Base-by-base conservation (phyloP, 1,140 invertebrate genomes). In the Bombus soroeensis region DNA sequence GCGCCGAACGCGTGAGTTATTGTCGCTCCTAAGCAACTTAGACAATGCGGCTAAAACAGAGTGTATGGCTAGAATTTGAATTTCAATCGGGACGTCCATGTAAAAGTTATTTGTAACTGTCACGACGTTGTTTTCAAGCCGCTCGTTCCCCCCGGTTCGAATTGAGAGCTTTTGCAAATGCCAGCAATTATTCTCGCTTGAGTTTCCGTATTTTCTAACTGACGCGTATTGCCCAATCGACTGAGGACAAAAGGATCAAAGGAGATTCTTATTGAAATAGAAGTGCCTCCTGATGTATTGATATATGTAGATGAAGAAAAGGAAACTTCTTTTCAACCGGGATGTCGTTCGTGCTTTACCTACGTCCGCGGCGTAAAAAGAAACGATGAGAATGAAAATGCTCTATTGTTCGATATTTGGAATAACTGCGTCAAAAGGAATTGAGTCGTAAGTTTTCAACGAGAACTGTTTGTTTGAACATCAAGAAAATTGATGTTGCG, bases 71-170 rank as follows among this genome's bases (percentile, higher is more conserved):
- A 39, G 59, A 79, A 87, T 83, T 89, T 89, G 71, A 89, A 89
- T 89, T 76, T 83, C 68, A 89, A 86, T 89, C 37, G 76, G 53
- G 9, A 15, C 22, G 59, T 57, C 34, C 37, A 39, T n/a, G 77
- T 68, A 72, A 83, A 87, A 81, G 86, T 43, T 87, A 89, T 90
- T 87, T 81, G 77, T 90, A 90, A 83, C 81, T 87, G 88, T 89
- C 80, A 32, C 71, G 71, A 22, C 71, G 41, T 73, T 73, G 71
- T 73, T 47, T 43, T 41, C 70, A 88, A 22, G 13, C 28, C 22
- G 68, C 34, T 22, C 32, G n/a, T 71, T 62, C 37, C 10, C 53
- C 74, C 15, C 34, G 9, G 32, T 1, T 41, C 28, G 32, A 64
- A 82, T 82, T 64, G 81, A 64, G 81, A 73, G 80, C 70, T 81